Evolutionary conservation across 2,797 vertebrate species (phyloP), one percentile per base, ranked within the genome.

Genomic region (Micropoecilia bifurca): DNA sequence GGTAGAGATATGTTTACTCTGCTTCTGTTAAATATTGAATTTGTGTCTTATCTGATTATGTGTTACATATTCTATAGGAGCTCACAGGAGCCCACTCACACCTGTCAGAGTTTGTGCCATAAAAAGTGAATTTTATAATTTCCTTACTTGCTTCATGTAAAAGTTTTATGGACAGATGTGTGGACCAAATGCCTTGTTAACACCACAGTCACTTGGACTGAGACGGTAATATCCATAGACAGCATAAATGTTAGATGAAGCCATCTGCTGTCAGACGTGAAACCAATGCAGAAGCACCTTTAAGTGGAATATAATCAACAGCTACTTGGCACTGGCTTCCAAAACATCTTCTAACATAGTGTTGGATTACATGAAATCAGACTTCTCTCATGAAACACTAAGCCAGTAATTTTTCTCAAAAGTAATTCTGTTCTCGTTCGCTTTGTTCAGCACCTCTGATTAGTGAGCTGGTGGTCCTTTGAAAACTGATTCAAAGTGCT

Each of bases 21-120:
- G 82, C 84, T 87, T 86, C 82, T 80, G 72, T 84, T 82, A 80
- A 77, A 87, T 89, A 89, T 88, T 88, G 83, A 91, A 81, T 87
- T 90, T 83, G 74, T 73, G 80, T 79, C 74, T 16, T 4, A 50
- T 68, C 71, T 87, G 77, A 90, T 88, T 83, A 85, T 41, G 74
- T 80, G 68, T 83, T 74, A 72, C 76, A 82, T 85, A 73, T 59
- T 63, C 45, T 75, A 55, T n/a, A 47, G 68, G 47, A 71, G 72
- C 57, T 79, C 76, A 28, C 77, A 46, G 73, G 47, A 68, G 68
- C 25, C 68, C 1, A 20, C 43, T 81, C 68, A 79, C 50, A 79
- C 55, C 30, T 75, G 68, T 53, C 45, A 73, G 43, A 78, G 57
- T 48, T 14, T 25, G 22, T 13, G 46, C 39, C 39, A 59, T 74